Conservation (phyloP, 2,888 invertebrate species). For the Oxycera nigricornis region DNA sequence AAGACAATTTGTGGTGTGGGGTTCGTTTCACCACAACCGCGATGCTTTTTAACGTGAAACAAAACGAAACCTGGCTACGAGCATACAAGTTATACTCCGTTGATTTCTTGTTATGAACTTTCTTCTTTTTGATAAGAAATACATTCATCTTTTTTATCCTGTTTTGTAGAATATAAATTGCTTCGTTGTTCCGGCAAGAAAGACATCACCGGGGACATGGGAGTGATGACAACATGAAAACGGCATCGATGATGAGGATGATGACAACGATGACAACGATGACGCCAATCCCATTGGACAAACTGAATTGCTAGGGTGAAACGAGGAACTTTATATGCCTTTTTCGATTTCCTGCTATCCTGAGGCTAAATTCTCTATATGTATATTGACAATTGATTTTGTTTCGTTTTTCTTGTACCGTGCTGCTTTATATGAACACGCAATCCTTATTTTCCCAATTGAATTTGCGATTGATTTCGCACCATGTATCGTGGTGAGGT, state of each 20-base stretch:
- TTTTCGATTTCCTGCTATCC: slow-evolving; percentile 44
- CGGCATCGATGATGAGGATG: slow-evolving; percentile 29
- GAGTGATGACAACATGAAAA: slow-evolving; percentile 21
- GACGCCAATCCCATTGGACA: slow-evolving; percentile 29
- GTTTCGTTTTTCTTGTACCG: slow-evolving; percentile 44
- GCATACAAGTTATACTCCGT: neutral
- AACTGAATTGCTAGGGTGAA: slow-evolving; percentile 10
- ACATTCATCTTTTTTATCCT: slow-evolving; percentile 34
- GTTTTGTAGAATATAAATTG: slow-evolving; percentile 44
- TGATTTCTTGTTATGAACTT: neutral
- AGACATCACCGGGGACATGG: slow-evolving; percentile 11
- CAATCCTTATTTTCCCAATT: neutral
- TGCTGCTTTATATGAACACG: neutral
- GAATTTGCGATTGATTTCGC: slow-evolving; percentile 25
- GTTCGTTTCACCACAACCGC: neutral
- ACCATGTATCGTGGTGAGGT: neutral
- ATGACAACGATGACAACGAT: slow-evolving; percentile 28
- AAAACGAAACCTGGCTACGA: neutral
- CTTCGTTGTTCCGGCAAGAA: slow-evolving; percentile 42
- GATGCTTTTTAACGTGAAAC: neutral
- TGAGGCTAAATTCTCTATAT: slow-evolving; percentile 39
- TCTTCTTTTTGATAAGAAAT: neutral
- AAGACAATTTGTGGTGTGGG: neutral
- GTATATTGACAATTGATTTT: slow-evolving; percentile 47
- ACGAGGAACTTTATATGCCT: slow-evolving; percentile 6